Conservation (phyloP, 2,888 invertebrate genomes). For the Taenaris catops region DNA sequence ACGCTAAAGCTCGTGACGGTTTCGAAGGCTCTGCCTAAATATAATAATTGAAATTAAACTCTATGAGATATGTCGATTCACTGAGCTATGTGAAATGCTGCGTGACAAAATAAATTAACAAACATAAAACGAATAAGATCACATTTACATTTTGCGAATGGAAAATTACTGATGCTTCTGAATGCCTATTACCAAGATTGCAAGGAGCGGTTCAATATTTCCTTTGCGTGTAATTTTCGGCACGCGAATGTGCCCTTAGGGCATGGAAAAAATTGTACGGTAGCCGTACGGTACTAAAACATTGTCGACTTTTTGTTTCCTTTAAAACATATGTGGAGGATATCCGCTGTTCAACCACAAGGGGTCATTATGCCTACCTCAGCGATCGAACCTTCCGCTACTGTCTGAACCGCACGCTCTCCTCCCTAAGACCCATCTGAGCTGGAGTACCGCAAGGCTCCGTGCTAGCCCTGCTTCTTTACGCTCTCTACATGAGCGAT, state of each 20-base stretch:
- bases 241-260: slow-evolving; percentile 55
- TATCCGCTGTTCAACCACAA: slow-evolving; percentile 59
- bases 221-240: slow-evolving; percentile 56
- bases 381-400: too few species aligned
- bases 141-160: slow-evolving; percentile 2
- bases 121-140: slow-evolving; percentile 9
- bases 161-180: slow-evolving; percentile 12
- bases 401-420: too few species aligned
- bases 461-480: too few species aligned
- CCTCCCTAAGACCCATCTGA: too few species aligned
- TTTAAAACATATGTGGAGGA: slow-evolving; percentile 61
- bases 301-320: slow-evolving; percentile 45
- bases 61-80: not conserved
- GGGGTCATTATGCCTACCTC: slow-evolving; percentile 62
- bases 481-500: too few species aligned
- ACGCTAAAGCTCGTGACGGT: not conserved
- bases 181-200: slow-evolving; percentile 24
- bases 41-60: slow-evolving; percentile 2
- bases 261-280: slow-evolving; percentile 45
- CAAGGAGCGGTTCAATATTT: slow-evolving; percentile 22
- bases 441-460: too few species aligned
- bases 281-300: slow-evolving; percentile 43
- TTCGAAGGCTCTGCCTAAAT: not conserved
- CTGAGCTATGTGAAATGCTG: not conserved
- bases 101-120: slow-evolving; percentile 11